Conservation (phyloP, 2,797 vertebrate genomes). For the Toxotes lorentzi region DNA sequence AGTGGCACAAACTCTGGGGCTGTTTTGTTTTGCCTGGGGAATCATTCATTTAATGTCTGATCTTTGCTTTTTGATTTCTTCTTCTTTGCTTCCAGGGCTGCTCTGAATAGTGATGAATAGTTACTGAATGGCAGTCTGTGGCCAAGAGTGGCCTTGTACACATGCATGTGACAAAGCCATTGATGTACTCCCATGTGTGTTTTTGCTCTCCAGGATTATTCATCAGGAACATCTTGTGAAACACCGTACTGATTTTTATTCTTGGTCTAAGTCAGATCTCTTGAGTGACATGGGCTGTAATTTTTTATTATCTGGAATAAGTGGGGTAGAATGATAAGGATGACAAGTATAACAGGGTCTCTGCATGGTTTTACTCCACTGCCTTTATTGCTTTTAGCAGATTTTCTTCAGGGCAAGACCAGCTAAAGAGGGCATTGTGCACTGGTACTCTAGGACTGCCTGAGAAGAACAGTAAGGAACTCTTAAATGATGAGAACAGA, state of each 20-base stretch:
- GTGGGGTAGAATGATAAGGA: conserved; percentile 82
- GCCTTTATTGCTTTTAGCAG: conserved; percentile 67
- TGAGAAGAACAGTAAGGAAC: conserved; percentile 52
- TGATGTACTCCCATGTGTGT: conserved; percentile 59
- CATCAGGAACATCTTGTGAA: conserved; percentile 67
- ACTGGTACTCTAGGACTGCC: conserved; percentile 62
- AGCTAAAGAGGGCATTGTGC: conserved; percentile 59
- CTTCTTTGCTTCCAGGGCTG: conserved; percentile 41
- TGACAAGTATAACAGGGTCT: conserved; percentile 59
- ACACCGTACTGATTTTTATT: conserved; percentile 74
- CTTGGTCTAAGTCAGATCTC: conserved; percentile 67
- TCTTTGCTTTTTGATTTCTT: conserved; percentile 51
- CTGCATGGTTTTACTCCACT: conserved; percentile 45
- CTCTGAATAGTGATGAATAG: conserved; percentile 61
- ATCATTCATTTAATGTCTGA: conserved; percentile 72
- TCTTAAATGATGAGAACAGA: conserved; percentile 27
- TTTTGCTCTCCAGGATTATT: conserved; percentile 69
- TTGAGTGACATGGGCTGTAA: conserved; percentile 80
- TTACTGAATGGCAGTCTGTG: conserved; percentile 57
- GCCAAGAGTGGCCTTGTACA: conserved; percentile 53
- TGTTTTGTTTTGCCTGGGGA: conserved; percentile 70
- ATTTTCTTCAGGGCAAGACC: conserved; percentile 68
- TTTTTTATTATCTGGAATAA: conserved; percentile 83
- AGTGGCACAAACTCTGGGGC: conserved; percentile 61
- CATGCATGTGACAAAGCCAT: conserved; percentile 67